Percentiles rank a stretch among this genome's conserved stretches.
Evolutionary conservation across 1,140 invertebrate species (phyloP).

Genomic region (Muscidifurax raptorellus): DNA sequence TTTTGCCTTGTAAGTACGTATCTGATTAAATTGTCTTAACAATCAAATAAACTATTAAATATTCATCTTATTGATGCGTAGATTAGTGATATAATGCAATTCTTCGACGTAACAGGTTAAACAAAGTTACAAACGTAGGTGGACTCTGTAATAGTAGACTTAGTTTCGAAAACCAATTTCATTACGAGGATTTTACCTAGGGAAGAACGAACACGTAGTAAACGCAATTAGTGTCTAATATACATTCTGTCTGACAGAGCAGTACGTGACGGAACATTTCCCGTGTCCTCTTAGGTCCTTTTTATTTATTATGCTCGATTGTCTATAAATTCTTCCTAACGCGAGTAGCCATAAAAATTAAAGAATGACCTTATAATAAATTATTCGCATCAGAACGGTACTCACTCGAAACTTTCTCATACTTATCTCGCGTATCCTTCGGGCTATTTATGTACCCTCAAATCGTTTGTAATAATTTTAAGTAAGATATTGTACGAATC

Average conservation of each 20-base stretch:
- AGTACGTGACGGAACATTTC: conserved; percentile 19
- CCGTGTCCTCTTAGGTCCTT: conserved; percentile 2
- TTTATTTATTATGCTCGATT: conserved; percentile 9
- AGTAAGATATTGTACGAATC: not conserved
- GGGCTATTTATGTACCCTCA: too few species aligned
- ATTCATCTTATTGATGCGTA: too few species aligned
- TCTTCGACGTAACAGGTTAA: too few species aligned
- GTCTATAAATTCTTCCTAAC: not conserved
- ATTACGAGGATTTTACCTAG: conserved; percentile 9
- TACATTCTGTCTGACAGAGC: conserved; percentile 30
- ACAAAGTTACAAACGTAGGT: too few species aligned
- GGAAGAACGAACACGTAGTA: conserved; percentile 27
- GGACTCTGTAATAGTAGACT: too few species aligned
- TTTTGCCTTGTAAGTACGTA: too few species aligned
- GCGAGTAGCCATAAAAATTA: not conserved
- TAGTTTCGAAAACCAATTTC: conserved; percentile 7
- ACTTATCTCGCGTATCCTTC: too few species aligned
- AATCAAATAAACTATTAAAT: too few species aligned
- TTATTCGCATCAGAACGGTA: too few species aligned
- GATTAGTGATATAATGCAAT: too few species aligned
- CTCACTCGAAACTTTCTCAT: too few species aligned
- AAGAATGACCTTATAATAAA: not conserved
- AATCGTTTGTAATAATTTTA: not conserved
- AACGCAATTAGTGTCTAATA: conserved; percentile 47
- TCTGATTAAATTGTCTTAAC: too few species aligned